Evolutionary conservation across 92 coral and sea anemone species (phyloP).

Genomic region (Zoanthus sansibaricus): DNA sequence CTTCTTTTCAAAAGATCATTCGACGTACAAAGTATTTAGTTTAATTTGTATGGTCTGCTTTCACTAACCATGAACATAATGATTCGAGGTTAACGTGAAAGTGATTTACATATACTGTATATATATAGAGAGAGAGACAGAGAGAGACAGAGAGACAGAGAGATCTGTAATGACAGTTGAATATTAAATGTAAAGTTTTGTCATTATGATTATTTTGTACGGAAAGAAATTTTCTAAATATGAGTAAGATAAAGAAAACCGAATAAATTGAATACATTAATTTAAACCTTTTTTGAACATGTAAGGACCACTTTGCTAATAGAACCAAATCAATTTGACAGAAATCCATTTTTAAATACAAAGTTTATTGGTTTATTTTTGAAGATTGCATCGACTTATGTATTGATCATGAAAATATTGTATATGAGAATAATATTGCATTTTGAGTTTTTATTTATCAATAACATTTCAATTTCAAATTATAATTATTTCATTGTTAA

Average conservation of each 20-base stretch:
- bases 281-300: not conserved
- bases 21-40: not conserved
- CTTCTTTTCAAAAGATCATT: constrained; percentile 1
- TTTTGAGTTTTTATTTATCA: no score
- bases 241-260: not conserved
- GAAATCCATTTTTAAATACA: no score
- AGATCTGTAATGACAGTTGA: not conserved
- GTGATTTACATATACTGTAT: no score
- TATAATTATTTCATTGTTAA: no score
- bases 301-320: not conserved
- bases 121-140: no score
- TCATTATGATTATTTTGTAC: not conserved
- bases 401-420: no score
- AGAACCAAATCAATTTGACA: not conserved
- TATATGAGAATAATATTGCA: no score
- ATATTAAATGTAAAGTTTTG: not conserved
- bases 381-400: not conserved
- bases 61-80: not conserved
- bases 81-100: not conserved
- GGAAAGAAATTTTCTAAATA: not conserved
- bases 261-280: not conserved
- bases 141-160: no score
- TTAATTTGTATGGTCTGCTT: not conserved
- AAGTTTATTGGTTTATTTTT: not conserved
- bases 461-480: no score